phyloP scores from a whole-genome alignment of 1,140 invertebrate genomes.

The Pachypeltis micranthus region DNA sequence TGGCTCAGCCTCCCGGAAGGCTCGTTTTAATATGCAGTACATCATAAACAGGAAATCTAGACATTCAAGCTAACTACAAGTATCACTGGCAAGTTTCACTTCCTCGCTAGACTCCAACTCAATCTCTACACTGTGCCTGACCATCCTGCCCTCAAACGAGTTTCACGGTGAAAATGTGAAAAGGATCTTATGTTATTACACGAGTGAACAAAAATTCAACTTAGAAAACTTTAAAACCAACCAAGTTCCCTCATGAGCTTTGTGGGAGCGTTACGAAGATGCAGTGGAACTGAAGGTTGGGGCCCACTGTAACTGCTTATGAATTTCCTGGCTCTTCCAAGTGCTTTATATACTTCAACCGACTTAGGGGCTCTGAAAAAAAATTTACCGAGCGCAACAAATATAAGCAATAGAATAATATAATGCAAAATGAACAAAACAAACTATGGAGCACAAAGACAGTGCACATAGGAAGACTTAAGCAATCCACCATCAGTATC shows the following conservation, averaged over 20 bases:
- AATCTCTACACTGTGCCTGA: not conserved
- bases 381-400: not conserved
- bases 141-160: not conserved
- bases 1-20: too few relatives aligned
- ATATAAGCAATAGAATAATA: not conserved
- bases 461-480: not conserved
- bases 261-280: slow-evolving; percentile 67
- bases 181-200: not conserved
- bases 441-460: too few relatives aligned
- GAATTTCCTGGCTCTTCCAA: slow-evolving; percentile 46
- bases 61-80: too few relatives aligned
- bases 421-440: not conserved
- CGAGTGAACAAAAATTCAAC: not conserved
- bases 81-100: too few relatives aligned
- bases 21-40: too few relatives aligned
- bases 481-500: not conserved
- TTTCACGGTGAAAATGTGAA: not conserved
- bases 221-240: slow-evolving; percentile 28
- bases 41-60: too few relatives aligned
- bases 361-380: slow-evolving; percentile 54
- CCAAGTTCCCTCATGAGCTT: slow-evolving; percentile 66
- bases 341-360: slow-evolving; percentile 52
- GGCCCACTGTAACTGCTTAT: slow-evolving; percentile 52
- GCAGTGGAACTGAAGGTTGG: slow-evolving; percentile 57
- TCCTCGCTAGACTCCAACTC: too few relatives aligned